Conservation (phyloP, 2,113 vertebrate species). For the Callopanchax toddi region DNA sequence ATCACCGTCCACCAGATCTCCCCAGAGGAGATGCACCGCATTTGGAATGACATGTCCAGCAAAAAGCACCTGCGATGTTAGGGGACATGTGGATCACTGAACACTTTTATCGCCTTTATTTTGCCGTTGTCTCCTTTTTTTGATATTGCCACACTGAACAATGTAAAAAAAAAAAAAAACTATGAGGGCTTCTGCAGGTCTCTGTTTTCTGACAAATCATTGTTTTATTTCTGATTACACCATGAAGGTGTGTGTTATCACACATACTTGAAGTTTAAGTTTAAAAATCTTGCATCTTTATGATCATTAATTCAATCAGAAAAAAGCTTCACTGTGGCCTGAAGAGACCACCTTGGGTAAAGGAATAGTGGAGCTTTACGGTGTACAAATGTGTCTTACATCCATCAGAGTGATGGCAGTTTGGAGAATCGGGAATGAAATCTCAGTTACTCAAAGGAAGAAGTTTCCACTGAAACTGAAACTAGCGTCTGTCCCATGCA, state of each 20-base stretch:
- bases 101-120: background rate
- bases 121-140: slow-evolving; percentile 36
- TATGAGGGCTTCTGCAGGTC: slow-evolving; percentile 37
- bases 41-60: slow-evolving; percentile 99
- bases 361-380: background rate
- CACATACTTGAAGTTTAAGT: slow-evolving; percentile 17
- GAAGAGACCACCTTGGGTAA: slow-evolving; percentile 17
- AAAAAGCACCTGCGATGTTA: slow-evolving; percentile 99
- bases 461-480: no score
- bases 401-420: no score
- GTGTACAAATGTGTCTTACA: background rate
- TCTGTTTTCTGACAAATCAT: slow-evolving; percentile 28
- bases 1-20: slow-evolving; percentile 99
- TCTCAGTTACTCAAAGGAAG: no score
- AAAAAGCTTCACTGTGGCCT: slow-evolving; percentile 14
- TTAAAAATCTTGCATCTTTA: slow-evolving; percentile 12
- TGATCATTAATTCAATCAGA: slow-evolving; percentile 21
- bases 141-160: slow-evolving; percentile 26
- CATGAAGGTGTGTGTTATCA: slow-evolving; percentile 46
- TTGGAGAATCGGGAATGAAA: background rate
- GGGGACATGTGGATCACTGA: background rate
- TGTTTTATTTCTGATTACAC: slow-evolving; percentile 35
- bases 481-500: no score
- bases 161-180: slow-evolving; percentile 33
- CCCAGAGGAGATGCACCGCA: slow-evolving; percentile 98